These are phyloP conservation scores for Drosophila aff. DNA, from an alignment of 1,140 invertebrate species.

Conservation along the genomic window DNA sequence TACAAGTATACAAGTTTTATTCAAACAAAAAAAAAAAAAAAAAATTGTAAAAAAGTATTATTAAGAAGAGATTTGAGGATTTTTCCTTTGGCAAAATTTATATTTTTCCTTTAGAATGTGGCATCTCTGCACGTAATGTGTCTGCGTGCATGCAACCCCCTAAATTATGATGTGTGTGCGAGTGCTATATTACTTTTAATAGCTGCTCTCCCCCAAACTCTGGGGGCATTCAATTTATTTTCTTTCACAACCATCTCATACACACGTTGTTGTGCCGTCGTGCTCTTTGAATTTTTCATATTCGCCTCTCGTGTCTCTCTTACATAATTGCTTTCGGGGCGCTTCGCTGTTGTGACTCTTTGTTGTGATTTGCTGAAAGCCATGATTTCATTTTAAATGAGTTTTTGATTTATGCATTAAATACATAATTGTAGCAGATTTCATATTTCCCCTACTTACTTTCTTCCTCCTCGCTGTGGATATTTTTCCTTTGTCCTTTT, in stretches of 20 bases:
- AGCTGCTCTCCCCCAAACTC: constrained; percentile 51
- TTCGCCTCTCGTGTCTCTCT: constrained; percentile 43
- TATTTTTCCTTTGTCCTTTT: constrained; percentile 24
- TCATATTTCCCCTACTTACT: constrained; percentile 30
- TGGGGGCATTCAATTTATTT: constrained; percentile 76
- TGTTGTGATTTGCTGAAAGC: constrained; percentile 78
- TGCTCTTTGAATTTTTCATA: constrained; percentile 71
- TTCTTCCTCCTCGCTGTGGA: constrained; percentile 5
- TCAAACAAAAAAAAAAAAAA: neutral
- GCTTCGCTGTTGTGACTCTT: constrained; percentile 56
- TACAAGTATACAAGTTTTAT: too few species aligned
- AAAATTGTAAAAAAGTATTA: neutral
- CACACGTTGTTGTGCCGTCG: constrained; percentile 55
- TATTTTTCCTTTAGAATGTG: neutral
- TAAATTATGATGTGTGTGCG: constrained; percentile 31
- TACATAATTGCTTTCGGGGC: constrained; percentile 70
- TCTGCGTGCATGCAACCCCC: constrained; percentile 1
- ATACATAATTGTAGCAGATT: constrained; percentile 79
- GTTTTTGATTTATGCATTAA: constrained; percentile 84
- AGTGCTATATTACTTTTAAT: constrained; percentile 62
- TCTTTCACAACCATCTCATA: constrained; percentile 68
- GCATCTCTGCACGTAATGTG: constrained; percentile 15
- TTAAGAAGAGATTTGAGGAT: neutral
- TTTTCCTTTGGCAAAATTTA: neutral
- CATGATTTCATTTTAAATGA: constrained; percentile 82